Conservation (phyloP, 2,113 vertebrate species). For the Campylomormyrus tamandua region DNA sequence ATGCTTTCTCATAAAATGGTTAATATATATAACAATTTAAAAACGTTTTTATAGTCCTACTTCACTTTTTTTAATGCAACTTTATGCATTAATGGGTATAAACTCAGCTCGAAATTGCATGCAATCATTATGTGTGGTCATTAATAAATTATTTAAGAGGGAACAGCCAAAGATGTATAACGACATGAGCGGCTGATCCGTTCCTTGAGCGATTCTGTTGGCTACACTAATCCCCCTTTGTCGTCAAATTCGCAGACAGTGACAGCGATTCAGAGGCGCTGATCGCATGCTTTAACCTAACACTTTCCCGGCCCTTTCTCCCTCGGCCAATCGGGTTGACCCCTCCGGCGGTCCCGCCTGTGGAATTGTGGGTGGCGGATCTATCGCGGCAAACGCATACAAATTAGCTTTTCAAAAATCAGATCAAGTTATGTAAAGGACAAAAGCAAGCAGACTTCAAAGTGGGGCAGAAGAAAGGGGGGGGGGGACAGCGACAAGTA, state of each 20-base stretch:
- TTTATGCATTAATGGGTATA: background rate
- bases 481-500: constrained; percentile 42
- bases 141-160: background rate
- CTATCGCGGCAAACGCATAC: constrained; percentile 64
- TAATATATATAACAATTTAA: background rate
- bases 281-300: constrained; percentile 46
- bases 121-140: background rate
- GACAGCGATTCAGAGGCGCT: constrained; percentile 54
- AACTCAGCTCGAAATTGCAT: background rate
- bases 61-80: background rate
- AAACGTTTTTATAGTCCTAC: background rate
- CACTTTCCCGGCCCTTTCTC: constrained; percentile 25
- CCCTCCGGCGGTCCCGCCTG: constrained; percentile 47
- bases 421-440: constrained; percentile 77
- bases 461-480: constrained; percentile 36
- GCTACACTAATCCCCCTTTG: constrained; percentile 44
- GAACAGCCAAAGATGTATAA: constrained; percentile 30
- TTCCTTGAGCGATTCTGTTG: constrained; percentile 42
- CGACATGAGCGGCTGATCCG: constrained; percentile 25
- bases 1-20: background rate
- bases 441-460: constrained; percentile 81
- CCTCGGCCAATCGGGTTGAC: constrained; percentile 41
- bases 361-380: constrained; percentile 75
- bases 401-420: constrained; percentile 72
- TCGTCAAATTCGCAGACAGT: constrained; percentile 49